Conservation (phyloP, 2,797 vertebrate species). For the Agapornis canus region DNA sequence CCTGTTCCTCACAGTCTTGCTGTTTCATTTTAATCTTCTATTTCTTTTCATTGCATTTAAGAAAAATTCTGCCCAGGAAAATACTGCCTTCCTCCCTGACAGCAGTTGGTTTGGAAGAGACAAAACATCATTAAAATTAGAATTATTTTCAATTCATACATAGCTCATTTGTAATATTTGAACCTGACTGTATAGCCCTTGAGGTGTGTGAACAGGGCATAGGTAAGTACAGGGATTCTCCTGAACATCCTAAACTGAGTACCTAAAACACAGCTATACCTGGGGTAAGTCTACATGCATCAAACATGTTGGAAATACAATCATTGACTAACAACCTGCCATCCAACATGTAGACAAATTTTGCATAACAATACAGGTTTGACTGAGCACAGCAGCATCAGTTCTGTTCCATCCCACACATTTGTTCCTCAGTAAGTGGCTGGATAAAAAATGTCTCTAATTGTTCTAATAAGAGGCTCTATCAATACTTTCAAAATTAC, state of each 20-base stretch:
- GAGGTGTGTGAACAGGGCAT: not conserved
- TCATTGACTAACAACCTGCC: not conserved
- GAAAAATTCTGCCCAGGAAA: not conserved
- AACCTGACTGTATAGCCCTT: not conserved
- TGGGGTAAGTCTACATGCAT: not conserved
- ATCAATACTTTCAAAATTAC: slow-evolving; percentile 2
- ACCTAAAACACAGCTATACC: not conserved
- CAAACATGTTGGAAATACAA: fast-evolving
- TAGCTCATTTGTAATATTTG: not conserved
- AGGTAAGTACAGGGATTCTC: not conserved
- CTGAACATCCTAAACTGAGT: not conserved
- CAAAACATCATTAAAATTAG: not conserved
- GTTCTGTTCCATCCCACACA: not conserved
- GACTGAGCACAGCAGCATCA: not conserved
- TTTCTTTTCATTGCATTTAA: slow-evolving; percentile 27
- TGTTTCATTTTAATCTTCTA: slow-evolving; percentile 51
- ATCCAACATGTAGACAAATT: fast-evolving
- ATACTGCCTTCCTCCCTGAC: not conserved
- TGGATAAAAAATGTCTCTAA: not conserved
- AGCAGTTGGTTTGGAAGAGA: not conserved
- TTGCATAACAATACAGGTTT: not conserved
- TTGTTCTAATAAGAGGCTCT: not conserved
- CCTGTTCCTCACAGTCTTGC: not conserved
- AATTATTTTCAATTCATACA: not conserved
- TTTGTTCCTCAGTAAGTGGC: not conserved